Conservation (phyloP, 1,140 invertebrate genomes). For the Micrasema minimum region DNA sequence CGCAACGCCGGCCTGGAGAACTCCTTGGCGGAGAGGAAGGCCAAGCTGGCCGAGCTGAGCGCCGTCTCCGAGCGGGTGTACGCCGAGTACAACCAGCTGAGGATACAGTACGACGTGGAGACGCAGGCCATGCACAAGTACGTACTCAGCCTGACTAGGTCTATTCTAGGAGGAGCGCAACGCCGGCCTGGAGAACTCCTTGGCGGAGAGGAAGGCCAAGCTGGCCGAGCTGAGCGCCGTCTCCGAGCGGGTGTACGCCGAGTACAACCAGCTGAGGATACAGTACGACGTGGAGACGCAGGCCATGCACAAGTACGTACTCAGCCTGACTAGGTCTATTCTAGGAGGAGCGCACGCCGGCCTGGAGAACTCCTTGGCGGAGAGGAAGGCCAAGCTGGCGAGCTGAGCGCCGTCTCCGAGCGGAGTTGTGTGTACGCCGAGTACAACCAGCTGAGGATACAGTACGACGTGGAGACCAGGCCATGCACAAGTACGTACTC, state of each 20-base stretch:
- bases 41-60: conserved; percentile 71
- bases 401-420: conserved; percentile 74
- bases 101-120: conserved; percentile 77
- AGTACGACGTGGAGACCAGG: conserved; percentile 69
- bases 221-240: conserved; percentile 72
- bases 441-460: conserved; percentile 77
- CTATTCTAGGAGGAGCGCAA: conserved; percentile 68
- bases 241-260: conserved; percentile 76
- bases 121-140: conserved; percentile 75
- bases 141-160: too few species aligned
- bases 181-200: conserved; percentile 67
- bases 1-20: conserved; percentile 69
- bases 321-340: too few species aligned
- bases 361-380: too few species aligned
- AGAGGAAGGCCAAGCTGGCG: conserved; percentile 46
- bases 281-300: conserved; percentile 77
- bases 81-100: conserved; percentile 78
- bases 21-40: conserved; percentile 70
- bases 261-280: conserved; percentile 78
- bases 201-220: conserved; percentile 71
- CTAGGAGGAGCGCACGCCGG: too few species aligned
- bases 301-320: conserved; percentile 71
- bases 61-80: conserved; percentile 77
- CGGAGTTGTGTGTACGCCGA: conserved; percentile 77
- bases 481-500: neutral